These are phyloP conservation scores for Ariolimax columbianus DNA, from an alignment of 2,888 invertebrate species.

Conservation along the genomic window DNA sequence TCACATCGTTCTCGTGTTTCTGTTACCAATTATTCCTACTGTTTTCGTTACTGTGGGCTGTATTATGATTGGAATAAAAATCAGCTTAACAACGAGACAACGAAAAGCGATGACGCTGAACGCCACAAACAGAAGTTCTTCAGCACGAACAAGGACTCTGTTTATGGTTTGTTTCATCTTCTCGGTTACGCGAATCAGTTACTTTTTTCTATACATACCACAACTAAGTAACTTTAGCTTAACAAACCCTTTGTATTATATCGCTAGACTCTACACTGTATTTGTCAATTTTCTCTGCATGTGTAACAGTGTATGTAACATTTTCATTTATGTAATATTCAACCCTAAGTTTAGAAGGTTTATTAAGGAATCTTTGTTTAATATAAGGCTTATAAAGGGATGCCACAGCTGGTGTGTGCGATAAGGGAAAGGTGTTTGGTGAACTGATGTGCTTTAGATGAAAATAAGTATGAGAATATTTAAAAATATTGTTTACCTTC, in stretches of 20 bases:
- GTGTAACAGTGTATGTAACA: not conserved
- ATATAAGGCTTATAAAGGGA: too few species aligned
- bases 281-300: not conserved
- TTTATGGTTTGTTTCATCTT: not conserved
- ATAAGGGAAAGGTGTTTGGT: too few species aligned
- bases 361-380: not conserved
- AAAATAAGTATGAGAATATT: too few species aligned
- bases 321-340: not conserved
- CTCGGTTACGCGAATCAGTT: too few species aligned
- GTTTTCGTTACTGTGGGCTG: not conserved
- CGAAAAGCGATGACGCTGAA: not conserved
- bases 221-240: not conserved
- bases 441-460: too few species aligned
- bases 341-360: not conserved
- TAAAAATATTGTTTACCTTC: too few species aligned
- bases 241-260: not conserved
- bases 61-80: not conserved
- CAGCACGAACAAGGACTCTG: slow-evolving; percentile 1
- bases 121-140: not conserved
- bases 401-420: too few species aligned
- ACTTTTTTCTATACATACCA: too few species aligned
- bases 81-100: not conserved
- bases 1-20: not conserved
- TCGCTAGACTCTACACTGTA: too few species aligned
- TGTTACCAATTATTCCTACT: not conserved